These are phyloP conservation scores for Halcyon chelicuti DNA, from an alignment of 2,797 vertebrate genomes.

Conservation along the genomic window DNA sequence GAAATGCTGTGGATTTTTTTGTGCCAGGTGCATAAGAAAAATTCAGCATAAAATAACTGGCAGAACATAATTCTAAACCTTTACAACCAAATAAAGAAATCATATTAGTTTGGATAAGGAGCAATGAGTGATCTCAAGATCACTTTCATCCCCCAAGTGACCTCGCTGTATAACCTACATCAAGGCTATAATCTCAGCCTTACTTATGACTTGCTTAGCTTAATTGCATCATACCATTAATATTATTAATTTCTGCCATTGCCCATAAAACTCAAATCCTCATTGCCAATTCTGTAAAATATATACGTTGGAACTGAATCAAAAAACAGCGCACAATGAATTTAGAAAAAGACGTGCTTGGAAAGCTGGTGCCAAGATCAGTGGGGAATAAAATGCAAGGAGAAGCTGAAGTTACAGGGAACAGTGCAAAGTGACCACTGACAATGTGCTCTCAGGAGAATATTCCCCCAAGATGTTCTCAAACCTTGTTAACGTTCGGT, in stretches of 20 bases:
- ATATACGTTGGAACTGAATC: background rate
- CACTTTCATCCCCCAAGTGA: background rate
- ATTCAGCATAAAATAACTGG: background rate
- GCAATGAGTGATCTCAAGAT: background rate
- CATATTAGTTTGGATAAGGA: background rate
- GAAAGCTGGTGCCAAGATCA: background rate
- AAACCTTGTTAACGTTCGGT: background rate
- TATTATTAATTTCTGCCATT: background rate
- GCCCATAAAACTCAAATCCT: background rate
- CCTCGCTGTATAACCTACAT: background rate
- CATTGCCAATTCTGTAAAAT: background rate
- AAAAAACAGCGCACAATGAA: background rate
- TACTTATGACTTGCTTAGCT: background rate
- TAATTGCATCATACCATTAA: background rate
- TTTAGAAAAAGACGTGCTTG: background rate
- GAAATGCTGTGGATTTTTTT: background rate
- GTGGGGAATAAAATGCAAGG: background rate
- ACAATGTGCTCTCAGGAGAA: background rate
- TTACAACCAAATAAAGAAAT: background rate
- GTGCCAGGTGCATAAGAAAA: background rate
- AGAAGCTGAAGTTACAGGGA: background rate
- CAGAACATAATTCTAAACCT: background rate
- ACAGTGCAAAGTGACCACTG: background rate
- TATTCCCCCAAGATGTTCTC: accelerated
- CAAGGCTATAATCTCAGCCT: background rate